Base-by-base conservation (phyloP, 2,888 invertebrate genomes). In the Cataglyphis altisquamis region DNA sequence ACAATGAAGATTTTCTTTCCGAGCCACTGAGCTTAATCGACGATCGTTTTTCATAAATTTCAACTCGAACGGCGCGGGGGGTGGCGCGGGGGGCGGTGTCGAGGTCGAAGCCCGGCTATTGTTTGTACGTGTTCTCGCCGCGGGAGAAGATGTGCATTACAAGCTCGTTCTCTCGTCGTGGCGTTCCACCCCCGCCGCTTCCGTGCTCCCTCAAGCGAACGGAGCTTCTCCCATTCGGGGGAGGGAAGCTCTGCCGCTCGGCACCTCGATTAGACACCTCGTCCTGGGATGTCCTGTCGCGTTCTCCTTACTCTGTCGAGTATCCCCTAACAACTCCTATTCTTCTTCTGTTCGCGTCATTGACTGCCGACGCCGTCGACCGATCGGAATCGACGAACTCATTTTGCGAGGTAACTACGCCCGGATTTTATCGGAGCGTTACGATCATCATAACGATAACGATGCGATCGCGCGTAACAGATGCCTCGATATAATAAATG, bases 21-120 rank as follows among this genome's bases (percentile, higher is more conserved):
- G 75, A 87, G 77, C 85, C 87, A 85, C 72, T 81, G 75, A 78
- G 84, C 88, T 84, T 88, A 88, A 91, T 90, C 89, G 90, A 84
- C 88, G 84, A 88, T 84, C 85, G 84, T 89, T 91, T 88, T 90
- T 89, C 88, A 87, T 86, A 86, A 86, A 91, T 90, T 89, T 88
- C 84, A 74, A 36, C 55, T 72, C 64, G 60, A 57, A 62, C 75
- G 45, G 12, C 55, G 52, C 18, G 45, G n/a, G 41, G 48, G 41
- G 77, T 29, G 2, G n/a, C 48, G 52, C 52, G 74, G 48, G 67
- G 75, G 48, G 0, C 2, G 9, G 72, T 39, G 12, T 74, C 60
- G 81, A 21, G 81, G 81, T 72, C 74, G 81, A 74, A 74, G 81
- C 75, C 74, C 55, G 32, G 78, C 84, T 74, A 87, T 87, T 87